Evolutionary conservation across 2,797 vertebrate species (phyloP).

Genomic region (Allobates femoralis): DNA sequence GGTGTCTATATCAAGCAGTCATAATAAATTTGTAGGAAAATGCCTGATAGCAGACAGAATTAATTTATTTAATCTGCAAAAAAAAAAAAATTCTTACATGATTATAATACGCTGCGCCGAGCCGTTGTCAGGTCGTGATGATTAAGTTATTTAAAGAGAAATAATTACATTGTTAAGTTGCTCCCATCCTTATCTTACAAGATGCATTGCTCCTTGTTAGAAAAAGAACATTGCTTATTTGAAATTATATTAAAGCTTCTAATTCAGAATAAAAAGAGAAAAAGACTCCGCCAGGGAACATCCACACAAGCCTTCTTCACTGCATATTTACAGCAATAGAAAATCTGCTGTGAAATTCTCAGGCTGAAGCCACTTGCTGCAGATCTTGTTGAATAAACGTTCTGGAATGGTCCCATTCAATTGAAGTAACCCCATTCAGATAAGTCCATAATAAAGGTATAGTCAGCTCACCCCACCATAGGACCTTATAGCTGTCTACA

Average conservation of each 20-base stretch:
- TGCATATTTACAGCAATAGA: too few relatives aligned
- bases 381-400: too few relatives aligned
- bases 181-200: constrained; percentile 37
- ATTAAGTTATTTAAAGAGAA: constrained; percentile 52
- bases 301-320: too few relatives aligned
- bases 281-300: neutral
- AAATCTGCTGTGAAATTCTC: too few relatives aligned
- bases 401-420: too few relatives aligned
- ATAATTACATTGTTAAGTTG: constrained; percentile 51
- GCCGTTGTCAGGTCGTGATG: constrained; percentile 36
- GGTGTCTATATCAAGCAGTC: constrained; percentile 43
- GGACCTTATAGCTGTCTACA: too few relatives aligned
- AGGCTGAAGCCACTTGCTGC: too few relatives aligned
- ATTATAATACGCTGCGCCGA: constrained; percentile 43
- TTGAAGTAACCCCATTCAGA: too few relatives aligned
- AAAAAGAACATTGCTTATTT: constrained; percentile 29
- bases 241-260: constrained; percentile 38
- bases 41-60: constrained; percentile 35
- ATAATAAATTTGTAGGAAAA: constrained; percentile 37
- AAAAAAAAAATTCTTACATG: constrained; percentile 19
- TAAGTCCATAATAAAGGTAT: too few relatives aligned
- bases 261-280: constrained; percentile 8
- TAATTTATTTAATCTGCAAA: constrained; percentile 40
- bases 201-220: constrained; percentile 30
- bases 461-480: too few relatives aligned